Conservation (phyloP, 2,888 invertebrate species). For the Suillia variegata region DNA sequence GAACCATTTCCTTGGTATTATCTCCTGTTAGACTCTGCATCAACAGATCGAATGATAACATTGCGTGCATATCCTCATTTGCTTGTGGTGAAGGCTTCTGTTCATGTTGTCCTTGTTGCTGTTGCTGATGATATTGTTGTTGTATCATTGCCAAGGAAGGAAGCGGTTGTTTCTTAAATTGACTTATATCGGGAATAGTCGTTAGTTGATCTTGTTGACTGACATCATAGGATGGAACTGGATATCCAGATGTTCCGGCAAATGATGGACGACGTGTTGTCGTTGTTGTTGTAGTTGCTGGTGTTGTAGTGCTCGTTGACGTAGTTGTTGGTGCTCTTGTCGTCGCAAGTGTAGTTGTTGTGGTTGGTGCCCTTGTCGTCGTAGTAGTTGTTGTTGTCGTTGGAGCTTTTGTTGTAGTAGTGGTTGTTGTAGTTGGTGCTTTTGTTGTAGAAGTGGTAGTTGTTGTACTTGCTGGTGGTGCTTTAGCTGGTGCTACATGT, state of each 20-base stretch:
- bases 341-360: conserved; percentile 23
- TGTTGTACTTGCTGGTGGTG: not conserved
- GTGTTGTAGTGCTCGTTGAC: conserved; percentile 28
- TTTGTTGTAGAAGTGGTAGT: conserved; percentile 23
- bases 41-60: conserved; percentile 56
- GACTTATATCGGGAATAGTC: conserved; percentile 18
- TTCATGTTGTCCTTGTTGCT: conserved; percentile 30
- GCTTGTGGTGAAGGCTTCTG: conserved; percentile 31
- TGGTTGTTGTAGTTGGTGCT: conserved; percentile 14
- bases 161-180: conserved; percentile 38
- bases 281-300: conserved; percentile 20
- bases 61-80: conserved; percentile 45
- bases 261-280: conserved; percentile 13
- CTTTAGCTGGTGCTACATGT: no score
- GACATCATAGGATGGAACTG: conserved; percentile 41
- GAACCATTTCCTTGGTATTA: conserved; percentile 10
- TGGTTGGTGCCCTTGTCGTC: conserved; percentile 8
- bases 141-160: conserved; percentile 40
- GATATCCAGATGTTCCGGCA: conserved; percentile 39
- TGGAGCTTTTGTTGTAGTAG: conserved; percentile 22
- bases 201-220: conserved; percentile 16
- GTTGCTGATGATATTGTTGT: conserved; percentile 12
- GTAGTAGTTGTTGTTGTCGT: not conserved
- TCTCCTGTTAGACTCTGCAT: conserved; percentile 51
- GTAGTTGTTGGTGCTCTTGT: conserved; percentile 16